phyloP scores from a whole-genome alignment of 2,797 vertebrate genomes.

The Basileuterus tristriatus region DNA sequence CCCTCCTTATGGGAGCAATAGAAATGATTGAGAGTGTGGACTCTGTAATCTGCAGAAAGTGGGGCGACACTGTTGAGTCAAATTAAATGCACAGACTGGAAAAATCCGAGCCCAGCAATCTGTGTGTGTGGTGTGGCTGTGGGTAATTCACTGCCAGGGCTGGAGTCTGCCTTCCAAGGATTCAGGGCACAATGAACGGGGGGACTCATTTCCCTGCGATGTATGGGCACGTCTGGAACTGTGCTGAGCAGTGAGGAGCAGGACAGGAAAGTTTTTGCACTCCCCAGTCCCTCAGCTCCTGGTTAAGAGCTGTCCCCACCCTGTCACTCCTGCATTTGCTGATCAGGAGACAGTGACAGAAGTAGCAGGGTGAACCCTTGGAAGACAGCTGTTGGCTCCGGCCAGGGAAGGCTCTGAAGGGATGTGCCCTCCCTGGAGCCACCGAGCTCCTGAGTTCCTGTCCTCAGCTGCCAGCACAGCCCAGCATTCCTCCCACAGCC shows the following conservation, averaged over 20 bases:
- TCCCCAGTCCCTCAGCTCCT: neutral
- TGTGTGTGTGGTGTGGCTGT: neutral
- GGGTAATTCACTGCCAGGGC: neutral
- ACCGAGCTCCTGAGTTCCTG: neutral
- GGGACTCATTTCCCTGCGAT: rapidly evolving
- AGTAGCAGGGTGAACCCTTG: neutral
- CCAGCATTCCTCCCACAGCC: neutral
- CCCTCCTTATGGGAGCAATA: conserved; percentile 30
- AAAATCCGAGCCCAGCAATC: neutral
- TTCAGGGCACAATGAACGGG: neutral
- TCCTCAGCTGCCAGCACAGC: neutral
- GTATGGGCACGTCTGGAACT: neutral
- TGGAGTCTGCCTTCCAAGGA: neutral
- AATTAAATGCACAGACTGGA: conserved; percentile 29
- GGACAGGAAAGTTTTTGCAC: neutral
- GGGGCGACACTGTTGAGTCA: neutral
- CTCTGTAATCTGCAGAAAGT: conserved; percentile 20
- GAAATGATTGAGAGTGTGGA: conserved; percentile 28
- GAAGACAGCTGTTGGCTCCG: neutral
- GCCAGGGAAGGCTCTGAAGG: neutral
- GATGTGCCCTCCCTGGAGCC: neutral
- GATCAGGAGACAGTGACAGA: neutral
- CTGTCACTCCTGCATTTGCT: neutral
- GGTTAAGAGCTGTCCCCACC: neutral
- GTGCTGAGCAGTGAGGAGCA: neutral